Base-by-base conservation (phyloP, 2,797 vertebrate genomes). In the Typhlichthys eigenmanni region DNA sequence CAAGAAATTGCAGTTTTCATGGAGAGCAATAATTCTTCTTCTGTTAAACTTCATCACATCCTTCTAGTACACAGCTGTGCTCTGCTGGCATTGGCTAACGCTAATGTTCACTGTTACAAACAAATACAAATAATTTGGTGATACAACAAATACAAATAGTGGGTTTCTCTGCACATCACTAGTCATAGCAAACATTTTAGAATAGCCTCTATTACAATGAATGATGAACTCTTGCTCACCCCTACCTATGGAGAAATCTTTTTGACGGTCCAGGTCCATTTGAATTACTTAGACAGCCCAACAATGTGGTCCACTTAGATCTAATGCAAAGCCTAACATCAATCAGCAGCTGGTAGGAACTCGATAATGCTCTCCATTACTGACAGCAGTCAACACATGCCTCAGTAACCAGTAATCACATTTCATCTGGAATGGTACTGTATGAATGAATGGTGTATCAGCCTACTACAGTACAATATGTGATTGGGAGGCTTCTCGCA, bases 241-340 rank as follows among this genome's bases (percentile, higher is more conserved):
- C 70, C 60, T 1, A 13, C 68, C 53, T 45, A 9, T 17, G 34
- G 14, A 19, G 46, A 47, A 9, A n/a, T 3, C 46, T 14, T 14
- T 13, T 48, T 48, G 32, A 56, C 54, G 58, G 16, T 66, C 62
- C 65, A 65, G 32, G 49, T 69, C 13, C 43, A 51, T 24, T 29
- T 47, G 54, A 59, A 45, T 11, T 5, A 49, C 19, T 50, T 60
- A 51, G 56, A 7, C 46, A 24, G 13, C 43, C 47, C 55, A 53
- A 65, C 64, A 76, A 69, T 34, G 64, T 62, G 62, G 59, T 34
- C 13, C 58, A 13, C 29, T 29, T 43, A 54, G 45, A 38, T 47
- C 51, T 59, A 60, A 78, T 59, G 64, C 71, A 73, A 60, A 76
- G 61, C 69, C 59, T 2, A 49, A 6, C 62, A 76, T 68, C 29